phyloP scores from a whole-genome alignment of 2,888 invertebrate genomes.

The Calameuta idolon region DNA sequence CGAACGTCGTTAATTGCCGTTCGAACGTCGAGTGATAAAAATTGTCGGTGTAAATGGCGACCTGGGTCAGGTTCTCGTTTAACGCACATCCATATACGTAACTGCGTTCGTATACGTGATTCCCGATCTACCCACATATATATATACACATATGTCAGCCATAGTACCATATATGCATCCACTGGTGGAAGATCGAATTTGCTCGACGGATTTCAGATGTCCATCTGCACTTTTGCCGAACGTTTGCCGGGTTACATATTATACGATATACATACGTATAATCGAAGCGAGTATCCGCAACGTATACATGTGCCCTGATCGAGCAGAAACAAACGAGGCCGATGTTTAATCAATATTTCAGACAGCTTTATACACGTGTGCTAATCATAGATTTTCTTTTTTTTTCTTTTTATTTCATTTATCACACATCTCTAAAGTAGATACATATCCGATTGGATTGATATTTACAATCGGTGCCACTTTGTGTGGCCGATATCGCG shows the following conservation, averaged over 20 bases:
- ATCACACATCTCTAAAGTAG: background rate
- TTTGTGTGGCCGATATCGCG: background rate
- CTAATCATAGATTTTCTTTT: background rate
- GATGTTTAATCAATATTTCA: background rate
- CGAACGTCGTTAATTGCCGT: slow-evolving; percentile 1
- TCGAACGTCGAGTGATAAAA: background rate
- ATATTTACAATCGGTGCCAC: background rate
- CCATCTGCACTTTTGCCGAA: background rate
- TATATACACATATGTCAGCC: no score
- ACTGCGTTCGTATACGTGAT: background rate
- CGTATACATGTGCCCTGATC: background rate
- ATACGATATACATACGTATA: background rate
- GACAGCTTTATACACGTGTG: no score
- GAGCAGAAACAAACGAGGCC: background rate
- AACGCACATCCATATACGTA: background rate
- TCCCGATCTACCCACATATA: no score
- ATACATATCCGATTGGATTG: background rate
- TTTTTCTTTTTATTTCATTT: background rate
- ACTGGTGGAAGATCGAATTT: background rate
- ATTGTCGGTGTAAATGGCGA: background rate
- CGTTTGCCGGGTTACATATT: background rate
- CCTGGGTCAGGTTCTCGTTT: background rate
- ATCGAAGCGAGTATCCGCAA: background rate
- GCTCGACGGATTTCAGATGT: background rate
- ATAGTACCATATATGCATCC: background rate